Base-by-base conservation (phyloP, 2,888 invertebrate species). In the Drosophila borborema region DNA sequence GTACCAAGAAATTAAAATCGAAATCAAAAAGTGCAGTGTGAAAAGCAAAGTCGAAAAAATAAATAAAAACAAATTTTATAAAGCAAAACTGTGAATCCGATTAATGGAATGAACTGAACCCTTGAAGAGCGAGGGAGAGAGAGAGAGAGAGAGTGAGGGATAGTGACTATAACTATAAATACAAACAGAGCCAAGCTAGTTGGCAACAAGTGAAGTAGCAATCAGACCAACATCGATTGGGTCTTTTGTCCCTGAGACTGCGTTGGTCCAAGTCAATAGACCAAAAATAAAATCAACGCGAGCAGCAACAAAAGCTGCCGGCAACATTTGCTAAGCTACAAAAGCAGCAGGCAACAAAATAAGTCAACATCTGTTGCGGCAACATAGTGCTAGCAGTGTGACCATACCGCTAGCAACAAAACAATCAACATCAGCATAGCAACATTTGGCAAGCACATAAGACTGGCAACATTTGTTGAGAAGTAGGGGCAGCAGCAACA, bases 91-190 rank as follows among this genome's bases (percentile, higher is more conserved):
- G 84, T 79, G 80, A 65, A 75, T 79, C 60, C 81, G 75, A 90
- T 86, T 90, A 82, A 88, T 86, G 72, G 74, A 82, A 71, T 82
- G 69, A 83, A 83, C 80, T 82, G 69, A 83, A 83, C 81, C 80
- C 86, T 80, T 80, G 60, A 76, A 75, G 41, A 59, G 12, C 1
- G 31, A 31, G 28, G 28, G 28, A 28, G 48, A 18, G 9, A 10
- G 43, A 70, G 12, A 23, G 28, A 28, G 4, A 28, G 43, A 23
- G 4, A 28, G 43, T 2, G 28, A 28, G 28, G 0, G 28, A 28
- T 6, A 28, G 43, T 74, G 67, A 61, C 64, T 65, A 71, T 34
- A 65, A 67, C 73, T 74, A 82, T 66, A 82, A 87, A 80, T 72
- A 86, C 68, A 20, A 38, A 43, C 72, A 70, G 53, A 51, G 64